These are phyloP conservation scores for Orientallactaga sibirica DNA, from an alignment of 2,797 vertebrate genomes.

Conservation along the genomic window DNA sequence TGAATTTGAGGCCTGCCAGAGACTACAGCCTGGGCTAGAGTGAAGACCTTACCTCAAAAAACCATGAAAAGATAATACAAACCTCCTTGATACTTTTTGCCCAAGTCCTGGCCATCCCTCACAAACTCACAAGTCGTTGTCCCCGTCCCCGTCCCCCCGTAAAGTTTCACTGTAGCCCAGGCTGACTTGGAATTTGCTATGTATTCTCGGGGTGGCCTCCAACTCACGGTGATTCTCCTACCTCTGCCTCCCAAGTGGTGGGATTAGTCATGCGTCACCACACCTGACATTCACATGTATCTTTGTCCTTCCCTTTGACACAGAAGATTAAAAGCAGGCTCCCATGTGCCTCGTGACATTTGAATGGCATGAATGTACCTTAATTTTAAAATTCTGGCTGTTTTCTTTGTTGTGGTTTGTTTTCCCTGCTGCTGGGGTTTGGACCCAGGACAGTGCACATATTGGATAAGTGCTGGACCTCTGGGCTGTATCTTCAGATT, in stretches of 20 bases:
- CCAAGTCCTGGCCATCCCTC: background rate
- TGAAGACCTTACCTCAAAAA: background rate
- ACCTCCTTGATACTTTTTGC: background rate
- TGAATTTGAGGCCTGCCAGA: too few relatives aligned
- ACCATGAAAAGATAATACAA: background rate
- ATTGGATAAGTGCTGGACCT: background rate
- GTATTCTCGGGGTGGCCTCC: too few relatives aligned
- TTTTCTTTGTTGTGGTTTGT: background rate
- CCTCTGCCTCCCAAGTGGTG: too few relatives aligned
- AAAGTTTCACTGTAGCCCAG: too few relatives aligned
- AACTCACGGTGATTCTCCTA: too few relatives aligned
- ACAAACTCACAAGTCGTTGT: background rate
- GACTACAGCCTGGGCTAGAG: too few relatives aligned
- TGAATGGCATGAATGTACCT: fast-evolving
- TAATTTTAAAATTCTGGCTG: background rate
- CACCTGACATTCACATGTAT: background rate
- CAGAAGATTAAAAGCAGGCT: background rate
- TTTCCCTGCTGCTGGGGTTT: background rate
- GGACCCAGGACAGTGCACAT: background rate
- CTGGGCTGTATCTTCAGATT: background rate
- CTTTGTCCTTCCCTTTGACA: background rate
- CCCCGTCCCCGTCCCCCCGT: too few relatives aligned
- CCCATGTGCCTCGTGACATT: background rate
- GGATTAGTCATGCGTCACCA: too few relatives aligned
- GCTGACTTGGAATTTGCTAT: too few relatives aligned